phyloP scores from a whole-genome alignment of 2,888 invertebrate species.

The Sthenelais limicola region DNA sequence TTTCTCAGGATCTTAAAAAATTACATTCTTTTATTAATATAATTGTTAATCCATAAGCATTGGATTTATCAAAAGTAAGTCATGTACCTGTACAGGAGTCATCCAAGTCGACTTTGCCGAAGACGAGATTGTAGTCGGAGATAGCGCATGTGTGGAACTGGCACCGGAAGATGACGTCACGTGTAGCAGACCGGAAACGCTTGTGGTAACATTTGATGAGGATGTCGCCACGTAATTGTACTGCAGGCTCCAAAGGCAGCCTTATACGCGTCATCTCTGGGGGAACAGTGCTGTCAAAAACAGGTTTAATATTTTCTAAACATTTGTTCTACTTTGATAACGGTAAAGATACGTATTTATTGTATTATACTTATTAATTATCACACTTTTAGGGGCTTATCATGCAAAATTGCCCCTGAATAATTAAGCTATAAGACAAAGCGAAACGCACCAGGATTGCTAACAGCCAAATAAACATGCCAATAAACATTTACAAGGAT shows the following conservation, averaged over 20 bases:
- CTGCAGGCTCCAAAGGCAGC: constrained; percentile 80
- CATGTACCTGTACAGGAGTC: constrained; percentile 84
- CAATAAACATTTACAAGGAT: no score
- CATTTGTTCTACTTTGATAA: background rate
- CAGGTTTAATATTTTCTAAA: background rate
- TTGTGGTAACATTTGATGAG: constrained; percentile 92
- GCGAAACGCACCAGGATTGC: no score
- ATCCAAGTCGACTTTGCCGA: constrained; percentile 90
- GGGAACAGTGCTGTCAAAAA: constrained; percentile 75
- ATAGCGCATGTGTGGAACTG: constrained; percentile 97
- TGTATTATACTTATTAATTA: no score
- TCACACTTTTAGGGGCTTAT: no score
- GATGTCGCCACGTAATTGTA: constrained; percentile 89
- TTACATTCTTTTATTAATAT: no score
- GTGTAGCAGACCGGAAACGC: constrained; percentile 65
- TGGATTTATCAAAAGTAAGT: no score
- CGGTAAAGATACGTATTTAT: background rate
- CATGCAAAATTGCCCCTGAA: no score
- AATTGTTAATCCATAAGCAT: no score
- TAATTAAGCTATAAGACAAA: no score
- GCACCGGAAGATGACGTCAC: constrained; percentile 86
- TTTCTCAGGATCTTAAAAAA: no score
- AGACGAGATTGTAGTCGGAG: constrained; percentile 85
- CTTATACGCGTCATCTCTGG: constrained; percentile 80
- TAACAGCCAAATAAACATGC: no score